Conservation (phyloP, 2,888 invertebrate species). For the Subacronicta megacephala region DNA sequence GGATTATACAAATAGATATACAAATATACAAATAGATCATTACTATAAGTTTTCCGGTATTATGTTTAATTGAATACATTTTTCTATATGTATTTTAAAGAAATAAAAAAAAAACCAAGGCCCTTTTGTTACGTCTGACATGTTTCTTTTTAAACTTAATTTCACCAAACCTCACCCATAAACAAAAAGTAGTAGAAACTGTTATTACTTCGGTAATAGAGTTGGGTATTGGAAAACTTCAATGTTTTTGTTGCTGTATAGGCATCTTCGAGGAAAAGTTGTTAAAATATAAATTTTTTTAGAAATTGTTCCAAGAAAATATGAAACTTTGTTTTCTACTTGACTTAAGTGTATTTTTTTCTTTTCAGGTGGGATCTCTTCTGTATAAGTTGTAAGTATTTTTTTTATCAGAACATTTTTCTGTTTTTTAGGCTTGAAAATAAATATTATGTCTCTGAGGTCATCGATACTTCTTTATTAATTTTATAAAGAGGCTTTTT, state of each 20-base stretch:
- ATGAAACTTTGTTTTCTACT: slow-evolving; percentile 23
- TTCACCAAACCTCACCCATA: slow-evolving; percentile 31
- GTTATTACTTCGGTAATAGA: slow-evolving; percentile 54
- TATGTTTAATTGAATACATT: too few relatives aligned
- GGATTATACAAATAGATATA: too few relatives aligned
- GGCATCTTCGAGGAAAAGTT: slow-evolving; percentile 27
- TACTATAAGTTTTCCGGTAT: too few relatives aligned
- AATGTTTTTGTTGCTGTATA: slow-evolving; percentile 44
- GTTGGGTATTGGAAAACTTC: slow-evolving; percentile 54
- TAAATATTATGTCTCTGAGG: too few relatives aligned
- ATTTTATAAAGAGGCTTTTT: too few relatives aligned
- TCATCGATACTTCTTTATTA: too few relatives aligned
- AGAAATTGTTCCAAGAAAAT: slow-evolving; percentile 9
- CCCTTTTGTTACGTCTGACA: slow-evolving; percentile 7
- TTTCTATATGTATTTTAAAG: too few relatives aligned
- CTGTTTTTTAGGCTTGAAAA: too few relatives aligned
- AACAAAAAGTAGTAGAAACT: slow-evolving; percentile 42
- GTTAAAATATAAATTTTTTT: slow-evolving; percentile 16
- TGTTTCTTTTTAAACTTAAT: slow-evolving; percentile 48
- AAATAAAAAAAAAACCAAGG: too few relatives aligned
- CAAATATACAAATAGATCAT: too few relatives aligned
- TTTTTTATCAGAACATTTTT: too few relatives aligned
- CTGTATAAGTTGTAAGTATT: background rate
- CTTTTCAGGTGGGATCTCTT: background rate
- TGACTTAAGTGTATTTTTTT: slow-evolving; percentile 11